Evolutionary conservation across 2,113 vertebrate genomes (phyloP), one percentile per base, ranked within the genome.

Genomic region (Tricholaema leucomelas): DNA sequence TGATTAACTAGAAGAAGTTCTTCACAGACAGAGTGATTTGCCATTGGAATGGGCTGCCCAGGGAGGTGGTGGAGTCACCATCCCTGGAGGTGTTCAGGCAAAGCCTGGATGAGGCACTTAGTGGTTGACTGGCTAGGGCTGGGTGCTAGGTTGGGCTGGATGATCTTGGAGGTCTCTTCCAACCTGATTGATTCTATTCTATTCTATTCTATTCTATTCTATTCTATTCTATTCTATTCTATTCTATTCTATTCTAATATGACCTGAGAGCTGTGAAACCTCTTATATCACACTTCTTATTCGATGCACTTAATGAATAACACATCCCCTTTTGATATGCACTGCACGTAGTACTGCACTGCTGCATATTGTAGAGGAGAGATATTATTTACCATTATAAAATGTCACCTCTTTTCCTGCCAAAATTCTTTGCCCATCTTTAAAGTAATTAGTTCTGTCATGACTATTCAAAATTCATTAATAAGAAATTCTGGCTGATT

Each of bases 391-490:
- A 86, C 35, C n/a, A 27, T 83, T 88, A 86, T 72, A 86, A 93
- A 88, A 81, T 81, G 28, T 30, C 71, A 59, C 5, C 7, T 70
- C 33, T 90, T 81, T 83, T 79, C 23, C 52, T 91, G 84, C 46
- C 74, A 70, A 89, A 90, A 46, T 54, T 80, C 46, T 85, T 85
- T 56, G 36, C 52, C 20, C 48, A 71, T 92, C 67, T 91, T 92
- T 66, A 66, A 91, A 91, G 35, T 76, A 85, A 93, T 95, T 88
- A 56, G 7, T 74, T 94, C 85, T 88, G 81, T 74, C 81, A 71
- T 8, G 6, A 73, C n/a, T 94, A 71, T 74, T 93, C 46, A 91
- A 74, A 96, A 92, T 48, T 82, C 59, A 81, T 95, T 92, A 93
- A 87, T 35, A 74, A 74, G 87, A 91, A 85, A 92, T 91, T 87